Conservation (phyloP, 2,888 invertebrate genomes). For the Anarsia innoxiella region DNA sequence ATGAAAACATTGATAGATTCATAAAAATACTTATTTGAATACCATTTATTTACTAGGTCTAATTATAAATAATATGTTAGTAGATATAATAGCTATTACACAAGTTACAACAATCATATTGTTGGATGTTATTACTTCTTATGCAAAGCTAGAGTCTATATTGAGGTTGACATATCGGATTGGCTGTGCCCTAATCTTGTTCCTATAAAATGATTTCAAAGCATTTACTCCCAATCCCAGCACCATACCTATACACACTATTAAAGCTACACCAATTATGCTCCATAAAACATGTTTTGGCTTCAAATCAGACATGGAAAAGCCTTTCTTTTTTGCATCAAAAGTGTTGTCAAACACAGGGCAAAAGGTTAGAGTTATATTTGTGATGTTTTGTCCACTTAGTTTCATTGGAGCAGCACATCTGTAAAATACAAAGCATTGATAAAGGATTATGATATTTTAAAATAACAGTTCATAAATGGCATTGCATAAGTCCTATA, state of each 20-base stretch:
- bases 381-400: constrained; percentile 55
- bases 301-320: constrained; percentile 43
- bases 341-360: constrained; percentile 54
- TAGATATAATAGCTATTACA: no score
- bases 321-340: constrained; percentile 34
- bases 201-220: constrained; percentile 48
- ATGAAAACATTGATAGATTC: no score
- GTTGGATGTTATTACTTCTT: no score
- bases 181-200: constrained; percentile 46
- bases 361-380: constrained; percentile 53
- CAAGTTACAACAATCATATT: constrained; percentile 10
- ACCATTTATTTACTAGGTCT: no score
- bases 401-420: constrained; percentile 64
- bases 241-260: constrained; percentile 54
- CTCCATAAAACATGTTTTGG: constrained; percentile 64
- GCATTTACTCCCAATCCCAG: constrained; percentile 53
- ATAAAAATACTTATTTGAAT: no score
- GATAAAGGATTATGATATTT: not conserved
- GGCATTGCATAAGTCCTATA: not conserved
- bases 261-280: constrained; percentile 54
- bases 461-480: not conserved
- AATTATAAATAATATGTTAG: no score
- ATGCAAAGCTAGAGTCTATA: constrained; percentile 51
- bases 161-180: constrained; percentile 58
- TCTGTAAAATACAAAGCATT: constrained; percentile 36